Base-by-base conservation (phyloP, 2,113 vertebrate genomes). In the Indicator indicator region DNA sequence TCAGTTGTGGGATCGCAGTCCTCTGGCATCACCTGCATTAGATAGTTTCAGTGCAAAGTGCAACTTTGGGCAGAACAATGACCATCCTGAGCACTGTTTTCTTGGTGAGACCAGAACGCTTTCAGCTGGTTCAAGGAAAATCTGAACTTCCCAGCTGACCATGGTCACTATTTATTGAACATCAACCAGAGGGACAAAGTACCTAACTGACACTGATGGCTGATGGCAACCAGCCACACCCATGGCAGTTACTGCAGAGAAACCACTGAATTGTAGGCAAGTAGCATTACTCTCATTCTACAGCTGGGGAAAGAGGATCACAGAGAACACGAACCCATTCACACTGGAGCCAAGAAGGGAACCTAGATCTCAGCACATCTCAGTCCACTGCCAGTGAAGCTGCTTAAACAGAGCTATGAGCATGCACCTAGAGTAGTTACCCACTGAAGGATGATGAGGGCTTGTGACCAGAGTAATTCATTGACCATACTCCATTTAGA, bases 261-360 rank as follows among this genome's bases (percentile, higher is more conserved):
- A n/a, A 85, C 63, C n/a, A 27, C 38, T 18, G 70, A 82, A 32
- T 38, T 81, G 33, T 6, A n/a, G 44, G 30, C 42, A 54, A 58
- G 46, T 48, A 23, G 26, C 32, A 18, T 32, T 4, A 52, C 4
- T 28, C 62, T 56, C 23, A 18, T 84, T 64, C 82, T n/a, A 78
- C 38, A 71, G 26, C 58, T 62, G 81, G 28, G 33, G 13, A 56
- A 81, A 33, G 23, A 78, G 69, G 9, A 89, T 38, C 44, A 71
- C 19, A 46, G 48, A 30, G 17, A 62, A 48, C 40, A 78, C 36
- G 68, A 23, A 71, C 21, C 15, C 54, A 44, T 50, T 55, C 44
- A 70, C 48, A 44, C 16, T 0, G 3, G 40, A 75, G 14, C 14
- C 0, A 0, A 55, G n/a, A 58, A 50, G 44, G 24, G 32, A 84